phyloP scores from a whole-genome alignment of 2,113 vertebrate species.

The Pogona vitticeps region DNA sequence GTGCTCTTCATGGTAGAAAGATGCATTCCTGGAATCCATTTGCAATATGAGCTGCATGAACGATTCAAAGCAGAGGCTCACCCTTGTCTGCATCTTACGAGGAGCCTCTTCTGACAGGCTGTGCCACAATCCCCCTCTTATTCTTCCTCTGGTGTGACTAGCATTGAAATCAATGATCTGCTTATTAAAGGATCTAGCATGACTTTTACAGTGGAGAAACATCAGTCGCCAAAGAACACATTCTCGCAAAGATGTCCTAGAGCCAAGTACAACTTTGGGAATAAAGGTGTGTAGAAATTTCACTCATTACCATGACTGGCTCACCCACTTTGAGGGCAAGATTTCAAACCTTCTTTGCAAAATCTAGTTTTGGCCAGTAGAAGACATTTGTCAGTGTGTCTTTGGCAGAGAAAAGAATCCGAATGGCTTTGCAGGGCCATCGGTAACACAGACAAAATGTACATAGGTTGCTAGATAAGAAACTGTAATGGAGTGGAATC shows the following conservation, averaged over 20 bases:
- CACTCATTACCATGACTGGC: background rate
- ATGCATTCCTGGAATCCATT: background rate
- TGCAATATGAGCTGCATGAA: background rate
- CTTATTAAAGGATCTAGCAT: constrained; percentile 26
- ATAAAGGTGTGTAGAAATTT: background rate
- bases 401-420: background rate
- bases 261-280: background rate
- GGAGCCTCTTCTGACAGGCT: constrained; percentile 24
- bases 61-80: constrained; percentile 6
- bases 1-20: constrained; percentile 26
- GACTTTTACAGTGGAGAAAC: constrained; percentile 19
- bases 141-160: constrained; percentile 7
- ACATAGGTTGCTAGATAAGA: background rate
- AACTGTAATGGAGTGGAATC: background rate
- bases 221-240: constrained; percentile 36
- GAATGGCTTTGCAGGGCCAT: background rate
- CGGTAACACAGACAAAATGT: background rate
- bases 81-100: rapidly evolving
- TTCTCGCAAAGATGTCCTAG: constrained; percentile 28
- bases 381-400: constrained; percentile 22
- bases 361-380: constrained; percentile 14
- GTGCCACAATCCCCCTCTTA: constrained; percentile 14
- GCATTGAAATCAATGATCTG: constrained; percentile 30
- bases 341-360: constrained; percentile 29
- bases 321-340: constrained; percentile 9